Evolutionary conservation across 1,140 invertebrate genomes (phyloP).

Genomic region (Homalodisca vitripennis): DNA sequence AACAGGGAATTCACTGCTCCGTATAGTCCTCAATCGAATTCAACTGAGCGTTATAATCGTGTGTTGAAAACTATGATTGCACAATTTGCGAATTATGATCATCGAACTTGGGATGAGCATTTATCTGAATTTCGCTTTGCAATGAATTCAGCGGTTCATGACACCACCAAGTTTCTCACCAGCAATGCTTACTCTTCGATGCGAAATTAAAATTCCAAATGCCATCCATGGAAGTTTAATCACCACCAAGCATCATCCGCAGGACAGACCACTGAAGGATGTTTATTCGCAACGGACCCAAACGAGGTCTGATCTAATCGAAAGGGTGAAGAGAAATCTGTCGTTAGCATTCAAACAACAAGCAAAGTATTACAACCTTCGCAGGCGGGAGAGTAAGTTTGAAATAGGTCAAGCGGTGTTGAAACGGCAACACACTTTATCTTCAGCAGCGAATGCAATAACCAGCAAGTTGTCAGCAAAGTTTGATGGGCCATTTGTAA

Average conservation of each 20-base stretch:
- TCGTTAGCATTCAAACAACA: not conserved
- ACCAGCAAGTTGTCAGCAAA: not conserved
- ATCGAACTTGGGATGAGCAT: slow-evolving; percentile 44
- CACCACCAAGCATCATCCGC: not conserved
- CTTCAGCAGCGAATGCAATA: not conserved
- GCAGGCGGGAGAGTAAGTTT: not conserved
- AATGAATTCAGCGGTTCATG: slow-evolving; percentile 47
- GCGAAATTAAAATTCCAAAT: slow-evolving; percentile 42
- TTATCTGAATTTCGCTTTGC: slow-evolving; percentile 47
- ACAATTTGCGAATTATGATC: slow-evolving; percentile 45
- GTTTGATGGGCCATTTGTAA: not conserved
- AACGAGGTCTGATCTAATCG: not conserved
- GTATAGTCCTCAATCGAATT: slow-evolving; percentile 49
- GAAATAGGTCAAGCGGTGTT: not conserved
- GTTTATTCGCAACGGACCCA: not conserved
- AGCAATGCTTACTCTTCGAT: slow-evolving; percentile 46
- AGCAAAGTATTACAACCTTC: slow-evolving; percentile 14
- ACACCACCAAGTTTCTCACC: slow-evolving; percentile 46
- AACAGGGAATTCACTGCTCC: slow-evolving; percentile 14
- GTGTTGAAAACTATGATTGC: slow-evolving; percentile 48
- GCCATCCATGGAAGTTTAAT: not conserved
- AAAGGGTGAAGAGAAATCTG: not conserved
- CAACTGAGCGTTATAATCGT: slow-evolving; percentile 49
- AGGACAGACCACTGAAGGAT: not conserved
- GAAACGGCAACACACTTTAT: not conserved